A percentile compares a stretch with the other conserved stretches of the same genome.
Conservation (phyloP, 92 coral and sea anemone species). For the Phymanthus crucifer region DNA sequence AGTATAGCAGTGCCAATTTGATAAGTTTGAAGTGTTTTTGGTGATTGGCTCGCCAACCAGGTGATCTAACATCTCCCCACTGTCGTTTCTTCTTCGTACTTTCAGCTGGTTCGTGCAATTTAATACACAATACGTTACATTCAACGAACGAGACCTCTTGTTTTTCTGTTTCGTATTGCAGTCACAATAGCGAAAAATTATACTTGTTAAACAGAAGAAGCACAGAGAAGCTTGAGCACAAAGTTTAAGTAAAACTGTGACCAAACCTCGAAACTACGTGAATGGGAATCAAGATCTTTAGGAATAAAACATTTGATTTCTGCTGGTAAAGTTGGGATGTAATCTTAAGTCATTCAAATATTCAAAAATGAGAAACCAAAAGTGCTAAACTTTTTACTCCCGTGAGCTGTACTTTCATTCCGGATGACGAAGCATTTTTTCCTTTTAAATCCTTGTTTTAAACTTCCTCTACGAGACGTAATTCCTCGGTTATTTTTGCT, state of each 20-base stretch:
- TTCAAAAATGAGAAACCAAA: not conserved
- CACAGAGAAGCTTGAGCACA: not conserved
- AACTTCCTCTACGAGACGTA: not conserved
- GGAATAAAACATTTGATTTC: not conserved
- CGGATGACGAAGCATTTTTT: not conserved
- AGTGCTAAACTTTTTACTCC: not conserved
- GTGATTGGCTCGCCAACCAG: slow-evolving; percentile 22
- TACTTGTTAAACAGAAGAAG: not conserved
- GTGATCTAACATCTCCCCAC: slow-evolving; percentile 7
- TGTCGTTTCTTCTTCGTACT: not conserved
- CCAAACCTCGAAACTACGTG: not conserved
- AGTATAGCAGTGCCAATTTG: slow-evolving; percentile 10
- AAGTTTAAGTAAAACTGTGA: not conserved
- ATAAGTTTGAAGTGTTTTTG: not conserved
- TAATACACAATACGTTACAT: slow-evolving; percentile 1
- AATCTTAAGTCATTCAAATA: not conserved
- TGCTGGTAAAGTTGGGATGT: not conserved
- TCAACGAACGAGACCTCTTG: not conserved
- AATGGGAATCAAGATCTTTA: not conserved
- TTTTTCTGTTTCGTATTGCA: slow-evolving; percentile 2
- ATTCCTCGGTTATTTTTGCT: not conserved
- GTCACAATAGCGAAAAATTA: not conserved
- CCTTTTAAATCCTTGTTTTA: not conserved
- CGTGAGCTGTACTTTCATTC: not conserved
- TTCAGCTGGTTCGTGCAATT: slow-evolving; percentile 22